phyloP scores from a whole-genome alignment of 2,113 vertebrate genomes.

The Chionodraco myersi region DNA sequence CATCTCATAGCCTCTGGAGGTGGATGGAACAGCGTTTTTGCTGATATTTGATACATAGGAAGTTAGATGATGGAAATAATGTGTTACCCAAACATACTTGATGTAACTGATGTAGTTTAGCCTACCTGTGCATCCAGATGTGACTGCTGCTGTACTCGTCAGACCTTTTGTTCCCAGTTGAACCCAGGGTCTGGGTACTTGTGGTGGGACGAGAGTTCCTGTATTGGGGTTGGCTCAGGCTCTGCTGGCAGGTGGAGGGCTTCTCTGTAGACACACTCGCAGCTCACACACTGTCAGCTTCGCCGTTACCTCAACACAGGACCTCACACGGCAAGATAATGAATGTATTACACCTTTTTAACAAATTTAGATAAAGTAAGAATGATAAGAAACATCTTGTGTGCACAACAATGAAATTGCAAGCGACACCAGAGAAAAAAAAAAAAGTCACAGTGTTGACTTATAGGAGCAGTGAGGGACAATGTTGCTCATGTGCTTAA shows the following conservation, averaged over 20 bases:
- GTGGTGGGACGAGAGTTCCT: background rate
- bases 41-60: background rate
- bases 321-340: background rate
- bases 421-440: background rate
- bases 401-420: too few species aligned
- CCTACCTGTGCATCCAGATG: background rate
- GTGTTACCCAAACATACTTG: background rate
- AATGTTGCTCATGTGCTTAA: background rate
- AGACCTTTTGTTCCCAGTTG: background rate
- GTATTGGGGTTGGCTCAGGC: background rate
- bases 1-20: background rate
- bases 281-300: too few species aligned
- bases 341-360: too few species aligned
- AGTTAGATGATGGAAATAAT: background rate
- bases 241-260: background rate
- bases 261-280: background rate
- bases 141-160: background rate
- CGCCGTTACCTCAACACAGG: background rate
- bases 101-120: background rate
- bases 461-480: background rate
- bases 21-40: background rate
- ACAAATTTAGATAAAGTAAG: background rate
- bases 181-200: background rate
- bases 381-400: background rate
- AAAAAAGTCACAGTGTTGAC: background rate